Evolutionary conservation across 2,113 vertebrate species (phyloP).

Genomic region (Mola mola): DNA sequence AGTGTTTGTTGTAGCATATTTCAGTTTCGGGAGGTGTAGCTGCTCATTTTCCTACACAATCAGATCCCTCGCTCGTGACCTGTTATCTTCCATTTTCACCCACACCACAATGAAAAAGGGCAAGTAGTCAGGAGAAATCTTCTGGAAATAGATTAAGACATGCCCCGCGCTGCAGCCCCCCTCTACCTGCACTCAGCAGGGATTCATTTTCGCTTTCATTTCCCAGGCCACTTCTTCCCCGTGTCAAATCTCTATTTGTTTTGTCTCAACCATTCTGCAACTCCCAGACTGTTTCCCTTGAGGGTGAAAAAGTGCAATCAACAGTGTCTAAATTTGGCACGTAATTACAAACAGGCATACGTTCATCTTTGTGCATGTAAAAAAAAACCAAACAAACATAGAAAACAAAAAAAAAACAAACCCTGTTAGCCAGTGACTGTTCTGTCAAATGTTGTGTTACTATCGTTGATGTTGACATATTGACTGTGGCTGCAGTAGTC

Average conservation of each 20-base stretch:
- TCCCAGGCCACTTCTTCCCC: conserved; percentile 55
- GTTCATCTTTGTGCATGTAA: conserved; percentile 2
- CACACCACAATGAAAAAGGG: conserved; percentile 54
- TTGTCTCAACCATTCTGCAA: conserved; percentile 37
- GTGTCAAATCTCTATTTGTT: conserved; percentile 40
- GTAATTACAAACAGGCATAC: conserved; percentile 39
- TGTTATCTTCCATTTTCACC: conserved; percentile 73
- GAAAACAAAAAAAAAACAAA: not conserved
- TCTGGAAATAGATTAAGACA: conserved; percentile 77
- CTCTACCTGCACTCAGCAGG: conserved; percentile 44
- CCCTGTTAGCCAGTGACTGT: too few species aligned
- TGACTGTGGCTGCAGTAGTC: too few species aligned
- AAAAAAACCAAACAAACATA: not conserved
- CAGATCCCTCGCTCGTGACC: conserved; percentile 49
- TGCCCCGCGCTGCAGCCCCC: conserved; percentile 49
- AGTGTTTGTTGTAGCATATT: conserved; percentile 17
- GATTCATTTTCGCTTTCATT: conserved; percentile 74
- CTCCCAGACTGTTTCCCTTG: conserved; percentile 19
- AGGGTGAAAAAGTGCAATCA: conserved; percentile 28
- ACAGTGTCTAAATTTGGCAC: conserved; percentile 33
- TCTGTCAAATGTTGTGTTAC: too few species aligned
- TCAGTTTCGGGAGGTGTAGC: conserved; percentile 3
- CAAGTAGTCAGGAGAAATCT: conserved; percentile 60
- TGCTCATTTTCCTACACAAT: conserved; percentile 51
- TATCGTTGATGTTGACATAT: too few species aligned